phyloP scores from a whole-genome alignment of 2,113 vertebrate genomes.

The Theristicus caerulescens region DNA sequence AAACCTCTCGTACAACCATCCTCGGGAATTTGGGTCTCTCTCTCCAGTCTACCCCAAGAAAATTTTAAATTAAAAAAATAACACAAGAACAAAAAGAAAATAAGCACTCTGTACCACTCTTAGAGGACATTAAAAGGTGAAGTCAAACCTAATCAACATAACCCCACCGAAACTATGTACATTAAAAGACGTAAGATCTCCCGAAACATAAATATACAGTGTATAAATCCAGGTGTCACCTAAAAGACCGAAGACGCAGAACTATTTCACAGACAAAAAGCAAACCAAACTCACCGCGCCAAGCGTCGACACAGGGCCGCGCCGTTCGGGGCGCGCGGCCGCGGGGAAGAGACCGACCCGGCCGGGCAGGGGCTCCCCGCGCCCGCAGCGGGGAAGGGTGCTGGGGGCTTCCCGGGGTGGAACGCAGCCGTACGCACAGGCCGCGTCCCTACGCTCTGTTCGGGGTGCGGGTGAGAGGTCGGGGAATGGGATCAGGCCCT shows the following conservation, averaged over 20 bases:
- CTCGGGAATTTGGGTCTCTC: background rate
- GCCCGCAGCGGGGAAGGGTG: background rate
- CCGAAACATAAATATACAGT: constrained; percentile 63
- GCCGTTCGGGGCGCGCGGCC: fast-evolving
- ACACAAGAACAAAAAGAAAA: background rate
- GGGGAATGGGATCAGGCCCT: background rate
- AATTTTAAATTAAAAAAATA: constrained; percentile 21
- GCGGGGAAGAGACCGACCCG: background rate
- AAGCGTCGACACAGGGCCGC: background rate
- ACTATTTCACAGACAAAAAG: constrained; percentile 43
- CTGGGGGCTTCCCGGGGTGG: background rate
- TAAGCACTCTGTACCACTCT: background rate
- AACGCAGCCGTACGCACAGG: background rate
- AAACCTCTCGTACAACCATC: background rate
- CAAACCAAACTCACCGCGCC: background rate
- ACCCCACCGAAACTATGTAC: background rate
- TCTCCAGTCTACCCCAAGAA: background rate
- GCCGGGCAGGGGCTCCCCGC: fast-evolving
- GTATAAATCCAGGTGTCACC: constrained; percentile 23
- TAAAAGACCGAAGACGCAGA: background rate
- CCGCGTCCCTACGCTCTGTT: background rate
- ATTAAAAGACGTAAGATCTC: constrained; percentile 31
- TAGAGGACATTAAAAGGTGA: background rate
- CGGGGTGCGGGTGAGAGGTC: background rate
- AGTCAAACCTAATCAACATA: background rate